Base-by-base conservation (phyloP, 2,888 invertebrate species). In the Agrotis segetum region DNA sequence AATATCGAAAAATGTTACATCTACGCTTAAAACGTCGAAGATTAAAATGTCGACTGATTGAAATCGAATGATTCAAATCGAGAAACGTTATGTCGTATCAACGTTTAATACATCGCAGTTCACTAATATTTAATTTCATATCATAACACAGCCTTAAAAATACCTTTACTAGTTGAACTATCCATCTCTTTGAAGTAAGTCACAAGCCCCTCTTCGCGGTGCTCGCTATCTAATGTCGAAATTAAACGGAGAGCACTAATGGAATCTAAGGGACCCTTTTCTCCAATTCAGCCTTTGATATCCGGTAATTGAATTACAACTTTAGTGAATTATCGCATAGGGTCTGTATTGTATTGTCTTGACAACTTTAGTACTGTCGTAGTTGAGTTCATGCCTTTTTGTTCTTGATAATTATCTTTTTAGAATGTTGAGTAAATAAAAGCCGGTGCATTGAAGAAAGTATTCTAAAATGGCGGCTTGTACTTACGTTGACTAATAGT, bases 221-320 rank as follows among this genome's bases (percentile, higher is more conserved):
- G n/a, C n/a, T 63, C 13, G 34, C 52, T 56, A 58, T 62, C 55
- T 84, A 46, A 65, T 63, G 59, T 67, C 47, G 17, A 66, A 79
- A 84, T 84, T 75, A 81, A 67, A 47, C 46, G 9, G 56, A 70
- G 64, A 77, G 66, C 60, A 60, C 59, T 79, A 84, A 84, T 87
- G 73, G 82, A 79, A 75, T 80, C 55, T 62, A 69, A 21, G 21
- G 34, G 62, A 52, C 63, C 67, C 62, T 64, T 83, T 75, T 67
- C 65, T 71, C 34, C 40, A 79, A 52, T 64, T 55, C 56, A 16
- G 24, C 34, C 67, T 78, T 82, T 85, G 76, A 79, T 65, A 19
- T 67, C 52, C 47, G 34, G 63, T 81, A 81, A 81, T 80, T 85
- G 69, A 81, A 85, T 82, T 82, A 81, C 40, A 40, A 40, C 59